Percentiles rank a stretch among this genome's conserved stretches.
These are phyloP conservation scores for Aphaenogaster floridana DNA, from an alignment of 1,140 invertebrate species.

Conservation along the genomic window DNA sequence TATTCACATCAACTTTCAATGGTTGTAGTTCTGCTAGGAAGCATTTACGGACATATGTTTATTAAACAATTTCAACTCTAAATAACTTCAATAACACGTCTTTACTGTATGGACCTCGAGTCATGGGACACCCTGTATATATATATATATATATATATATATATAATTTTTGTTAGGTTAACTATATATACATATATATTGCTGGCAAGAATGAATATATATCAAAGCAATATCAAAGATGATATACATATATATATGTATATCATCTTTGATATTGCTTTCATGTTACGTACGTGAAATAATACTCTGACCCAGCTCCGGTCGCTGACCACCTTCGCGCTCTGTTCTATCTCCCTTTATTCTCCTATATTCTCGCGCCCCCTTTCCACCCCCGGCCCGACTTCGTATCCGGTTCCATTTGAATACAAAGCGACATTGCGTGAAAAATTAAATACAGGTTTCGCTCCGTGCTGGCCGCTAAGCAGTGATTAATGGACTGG, in stretches of 20 bases:
- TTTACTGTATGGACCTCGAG: too few species aligned
- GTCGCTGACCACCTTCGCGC: conserved; percentile 19
- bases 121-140: not conserved
- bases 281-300: not conserved
- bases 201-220: too few species aligned
- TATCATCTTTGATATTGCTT: not conserved
- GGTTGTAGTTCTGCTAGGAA: too few species aligned
- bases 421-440: conserved; percentile 63
- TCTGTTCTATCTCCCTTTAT: conserved; percentile 32
- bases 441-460: conserved; percentile 68
- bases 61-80: too few species aligned
- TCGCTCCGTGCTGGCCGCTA: conserved; percentile 36
- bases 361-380: not conserved
- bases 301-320: conserved; percentile 13
- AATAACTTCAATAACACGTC: too few species aligned
- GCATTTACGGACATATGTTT: too few species aligned
- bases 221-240: too few species aligned
- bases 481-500: conserved; percentile 66
- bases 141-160: not conserved
- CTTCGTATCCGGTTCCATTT: conserved; percentile 34
- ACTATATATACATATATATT: not conserved
- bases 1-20: too few species aligned
- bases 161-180: not conserved
- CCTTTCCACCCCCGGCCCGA: not conserved
- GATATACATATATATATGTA: conserved; percentile 3